Conservation (phyloP, 2,113 vertebrate genomes). For the Engystomops pustulosus region DNA sequence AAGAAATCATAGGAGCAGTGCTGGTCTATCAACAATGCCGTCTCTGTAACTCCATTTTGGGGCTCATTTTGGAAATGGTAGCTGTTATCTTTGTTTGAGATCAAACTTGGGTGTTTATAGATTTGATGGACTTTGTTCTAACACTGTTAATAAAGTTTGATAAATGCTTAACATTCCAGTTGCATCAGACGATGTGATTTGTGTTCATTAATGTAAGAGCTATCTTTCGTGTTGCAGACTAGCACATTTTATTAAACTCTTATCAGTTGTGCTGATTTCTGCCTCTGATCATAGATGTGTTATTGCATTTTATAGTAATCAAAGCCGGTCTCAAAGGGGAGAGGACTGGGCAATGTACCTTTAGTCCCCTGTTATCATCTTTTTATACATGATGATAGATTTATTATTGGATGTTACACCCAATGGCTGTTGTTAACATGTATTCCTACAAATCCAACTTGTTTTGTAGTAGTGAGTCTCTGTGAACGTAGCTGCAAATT, state of each 20-base stretch:
- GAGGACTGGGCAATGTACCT: not conserved
- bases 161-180: not conserved
- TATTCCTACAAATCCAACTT: no score
- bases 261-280: constrained; percentile 47
- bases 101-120: no score
- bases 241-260: constrained; percentile 8
- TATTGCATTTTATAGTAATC: constrained; percentile 39
- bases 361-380: not conserved
- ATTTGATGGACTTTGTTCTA: no score
- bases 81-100: no score
- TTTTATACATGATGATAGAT: not conserved
- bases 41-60: no score
- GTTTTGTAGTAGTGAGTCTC: no score
- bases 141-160: not conserved
- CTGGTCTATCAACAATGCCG: no score
- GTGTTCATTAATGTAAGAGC: not conserved
- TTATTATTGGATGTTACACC: not conserved
- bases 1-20: no score
- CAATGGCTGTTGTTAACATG: not conserved
- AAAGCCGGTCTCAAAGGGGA: not conserved
- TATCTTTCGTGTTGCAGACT: not conserved
- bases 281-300: constrained; percentile 1
- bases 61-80: no score
- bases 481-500: no score
- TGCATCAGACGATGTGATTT: not conserved